Evolutionary conservation across 2,797 vertebrate species (phyloP).

Genomic region (Siniperca obscura): DNA sequence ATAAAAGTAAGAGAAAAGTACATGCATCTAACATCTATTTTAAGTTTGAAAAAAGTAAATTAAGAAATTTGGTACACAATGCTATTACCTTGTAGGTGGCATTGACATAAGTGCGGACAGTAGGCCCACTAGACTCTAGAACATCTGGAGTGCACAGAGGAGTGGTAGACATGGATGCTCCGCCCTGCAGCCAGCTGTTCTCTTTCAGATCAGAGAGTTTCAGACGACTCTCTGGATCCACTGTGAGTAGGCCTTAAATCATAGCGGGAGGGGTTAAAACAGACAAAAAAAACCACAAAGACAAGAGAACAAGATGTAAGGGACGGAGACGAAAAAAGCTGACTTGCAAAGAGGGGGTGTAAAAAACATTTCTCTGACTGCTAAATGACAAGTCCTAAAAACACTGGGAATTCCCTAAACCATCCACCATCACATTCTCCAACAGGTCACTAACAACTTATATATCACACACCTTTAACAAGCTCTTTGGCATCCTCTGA

Average conservation of each 20-base stretch:
- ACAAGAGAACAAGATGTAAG: neutral
- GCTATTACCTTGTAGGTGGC: slow-evolving; percentile 91
- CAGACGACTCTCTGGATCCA: slow-evolving; percentile 90
- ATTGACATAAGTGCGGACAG: slow-evolving; percentile 92
- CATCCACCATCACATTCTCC: neutral
- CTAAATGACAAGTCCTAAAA: neutral
- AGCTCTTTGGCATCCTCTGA: slow-evolving; percentile 94
- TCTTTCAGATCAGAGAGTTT: slow-evolving; percentile 90
- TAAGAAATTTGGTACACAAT: neutral
- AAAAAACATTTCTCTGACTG: slow-evolving; percentile 1
- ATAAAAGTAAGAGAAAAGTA: neutral
- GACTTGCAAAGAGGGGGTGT: neutral
- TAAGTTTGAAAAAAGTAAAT: neutral
- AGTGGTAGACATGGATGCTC: slow-evolving; percentile 91
- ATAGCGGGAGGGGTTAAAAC: slow-evolving; percentile 8
- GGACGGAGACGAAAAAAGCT: neutral
- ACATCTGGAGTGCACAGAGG: slow-evolving; percentile 93
- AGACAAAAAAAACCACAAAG: neutral
- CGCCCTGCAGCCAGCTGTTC: slow-evolving; percentile 93
- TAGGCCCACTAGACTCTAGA: slow-evolving; percentile 91
- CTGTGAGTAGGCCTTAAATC: slow-evolving; percentile 89
- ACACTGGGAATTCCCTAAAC: neutral
- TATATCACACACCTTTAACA: slow-evolving; percentile 87
- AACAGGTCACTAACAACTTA: neutral
- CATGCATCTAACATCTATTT: neutral